phyloP scores from a whole-genome alignment of 2,888 invertebrate species.

The Parapristionchus giblindavisi region DNA sequence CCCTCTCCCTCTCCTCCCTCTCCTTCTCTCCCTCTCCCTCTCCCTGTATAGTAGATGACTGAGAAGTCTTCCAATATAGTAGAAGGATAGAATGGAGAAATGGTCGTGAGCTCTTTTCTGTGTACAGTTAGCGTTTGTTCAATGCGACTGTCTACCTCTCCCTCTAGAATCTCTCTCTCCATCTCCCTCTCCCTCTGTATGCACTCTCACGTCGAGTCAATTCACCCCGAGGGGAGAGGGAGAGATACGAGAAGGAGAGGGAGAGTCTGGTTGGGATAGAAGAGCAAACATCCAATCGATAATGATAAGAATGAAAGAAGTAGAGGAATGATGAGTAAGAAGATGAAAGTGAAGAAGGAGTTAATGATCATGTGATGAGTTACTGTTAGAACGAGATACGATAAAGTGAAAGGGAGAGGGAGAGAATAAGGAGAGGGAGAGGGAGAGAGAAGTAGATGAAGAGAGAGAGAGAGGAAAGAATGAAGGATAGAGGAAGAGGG shows the following conservation, averaged over 20 bases:
- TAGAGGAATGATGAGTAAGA: background rate
- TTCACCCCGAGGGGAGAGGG: background rate
- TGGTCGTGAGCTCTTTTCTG: too few relatives aligned
- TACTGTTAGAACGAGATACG: background rate
- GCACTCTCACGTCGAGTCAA: background rate
- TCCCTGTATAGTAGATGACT: too few relatives aligned
- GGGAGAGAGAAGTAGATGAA: slow-evolving; percentile 40
- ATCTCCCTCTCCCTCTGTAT: slow-evolving; percentile 5
- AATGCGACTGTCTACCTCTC: too few relatives aligned
- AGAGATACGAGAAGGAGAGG: background rate
- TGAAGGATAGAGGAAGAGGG: slow-evolving; percentile 29
- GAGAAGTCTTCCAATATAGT: too few relatives aligned
- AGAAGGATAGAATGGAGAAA: too few relatives aligned
- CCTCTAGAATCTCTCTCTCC: too few relatives aligned
- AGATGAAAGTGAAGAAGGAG: slow-evolving; percentile 15
- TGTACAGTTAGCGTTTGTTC: too few relatives aligned
- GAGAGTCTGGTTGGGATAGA: background rate
- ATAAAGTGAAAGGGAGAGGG: slow-evolving; percentile 6
- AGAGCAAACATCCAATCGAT: background rate
- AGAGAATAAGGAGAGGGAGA: slow-evolving; percentile 17
- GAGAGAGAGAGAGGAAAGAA: slow-evolving; percentile 35
- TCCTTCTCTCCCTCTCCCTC: too few relatives aligned
- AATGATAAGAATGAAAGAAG: slow-evolving; percentile 8
- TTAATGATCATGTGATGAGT: slow-evolving; percentile 22
- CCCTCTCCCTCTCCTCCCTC: too few relatives aligned